These are phyloP conservation scores for Periophthalmus magnuspinnatus DNA, from an alignment of 2,797 vertebrate genomes.

Conservation along the genomic window DNA sequence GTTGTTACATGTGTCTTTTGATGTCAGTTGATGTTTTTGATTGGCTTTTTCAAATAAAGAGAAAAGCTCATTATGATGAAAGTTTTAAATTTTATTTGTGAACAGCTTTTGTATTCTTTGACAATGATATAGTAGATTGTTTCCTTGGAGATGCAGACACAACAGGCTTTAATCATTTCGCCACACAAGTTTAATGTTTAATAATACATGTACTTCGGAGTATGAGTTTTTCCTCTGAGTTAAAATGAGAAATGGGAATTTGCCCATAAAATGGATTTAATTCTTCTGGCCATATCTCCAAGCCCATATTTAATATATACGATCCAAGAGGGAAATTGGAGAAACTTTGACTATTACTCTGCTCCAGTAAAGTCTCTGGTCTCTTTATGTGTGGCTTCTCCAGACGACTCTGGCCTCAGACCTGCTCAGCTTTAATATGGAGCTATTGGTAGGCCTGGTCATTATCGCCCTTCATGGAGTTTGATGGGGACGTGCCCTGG, in stretches of 20 bases:
- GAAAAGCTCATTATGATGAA: constrained; percentile 11
- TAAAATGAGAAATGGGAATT: constrained; percentile 32
- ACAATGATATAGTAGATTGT: not conserved
- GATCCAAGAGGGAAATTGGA: constrained; percentile 19
- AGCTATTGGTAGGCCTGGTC: constrained; percentile 33
- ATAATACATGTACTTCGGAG: constrained; percentile 11
- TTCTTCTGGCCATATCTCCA: constrained; percentile 13
- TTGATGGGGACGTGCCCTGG: constrained; percentile 41
- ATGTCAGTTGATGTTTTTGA: not conserved
- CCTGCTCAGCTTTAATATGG: constrained; percentile 36
- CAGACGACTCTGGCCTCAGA: constrained; percentile 15
- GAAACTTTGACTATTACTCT: constrained; percentile 28
- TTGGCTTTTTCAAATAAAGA: not conserved
- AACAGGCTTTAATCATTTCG: constrained; percentile 1
- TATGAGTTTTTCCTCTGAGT: constrained; percentile 8
- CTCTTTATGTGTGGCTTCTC: constrained; percentile 12
- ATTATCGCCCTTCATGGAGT: constrained; percentile 44
- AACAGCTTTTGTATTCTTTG: not conserved
- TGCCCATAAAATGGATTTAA: constrained; percentile 17
- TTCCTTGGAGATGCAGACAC: constrained; percentile 2
- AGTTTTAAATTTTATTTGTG: not conserved
- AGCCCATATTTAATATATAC: constrained; percentile 23
- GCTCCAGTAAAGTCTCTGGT: constrained; percentile 22
- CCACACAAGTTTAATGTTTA: constrained; percentile 5
- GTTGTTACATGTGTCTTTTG: not conserved